These are phyloP conservation scores for Melinaea menophilus DNA, from an alignment of 2,888 invertebrate genomes.

Conservation along the genomic window DNA sequence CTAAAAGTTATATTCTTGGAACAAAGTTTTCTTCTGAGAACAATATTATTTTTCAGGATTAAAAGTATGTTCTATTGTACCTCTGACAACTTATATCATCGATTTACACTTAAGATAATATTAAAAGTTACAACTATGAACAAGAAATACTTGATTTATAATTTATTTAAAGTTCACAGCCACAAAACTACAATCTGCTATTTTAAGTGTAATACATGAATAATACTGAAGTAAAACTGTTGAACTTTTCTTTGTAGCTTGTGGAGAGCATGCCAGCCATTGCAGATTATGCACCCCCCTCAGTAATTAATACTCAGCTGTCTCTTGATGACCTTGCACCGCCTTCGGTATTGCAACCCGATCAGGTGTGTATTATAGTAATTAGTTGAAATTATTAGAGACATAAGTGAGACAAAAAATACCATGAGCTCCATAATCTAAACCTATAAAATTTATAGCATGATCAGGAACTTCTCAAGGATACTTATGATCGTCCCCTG, in stretches of 20 bases:
- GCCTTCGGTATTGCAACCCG: conserved; percentile 70
- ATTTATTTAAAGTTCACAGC: not conserved
- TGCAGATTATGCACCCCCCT: conserved; percentile 70
- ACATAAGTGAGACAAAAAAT: not conserved
- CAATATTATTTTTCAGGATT: too few species aligned
- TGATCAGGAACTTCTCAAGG: conserved; percentile 67
- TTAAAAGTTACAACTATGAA: too few species aligned
- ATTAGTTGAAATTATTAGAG: not conserved
- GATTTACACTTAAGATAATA: too few species aligned
- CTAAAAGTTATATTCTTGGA: too few species aligned
- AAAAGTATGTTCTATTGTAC: too few species aligned
- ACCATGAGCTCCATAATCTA: not conserved
- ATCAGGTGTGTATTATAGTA: conserved; percentile 52
- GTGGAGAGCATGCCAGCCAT: conserved; percentile 49
- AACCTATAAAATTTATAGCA: conserved; percentile 44
- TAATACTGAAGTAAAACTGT: too few species aligned
- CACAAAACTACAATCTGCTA: too few species aligned
- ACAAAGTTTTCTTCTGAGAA: too few species aligned
- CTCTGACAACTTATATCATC: too few species aligned
- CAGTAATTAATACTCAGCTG: conserved; percentile 73
- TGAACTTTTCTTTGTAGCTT: conserved; percentile 29
- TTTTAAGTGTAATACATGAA: too few species aligned
- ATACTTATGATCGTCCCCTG: conserved; percentile 69
- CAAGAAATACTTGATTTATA: too few species aligned
- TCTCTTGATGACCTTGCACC: conserved; percentile 74